Evolutionary conservation across 2,113 vertebrate species (phyloP).

Genomic region (Lipotes vexillifer): DNA sequence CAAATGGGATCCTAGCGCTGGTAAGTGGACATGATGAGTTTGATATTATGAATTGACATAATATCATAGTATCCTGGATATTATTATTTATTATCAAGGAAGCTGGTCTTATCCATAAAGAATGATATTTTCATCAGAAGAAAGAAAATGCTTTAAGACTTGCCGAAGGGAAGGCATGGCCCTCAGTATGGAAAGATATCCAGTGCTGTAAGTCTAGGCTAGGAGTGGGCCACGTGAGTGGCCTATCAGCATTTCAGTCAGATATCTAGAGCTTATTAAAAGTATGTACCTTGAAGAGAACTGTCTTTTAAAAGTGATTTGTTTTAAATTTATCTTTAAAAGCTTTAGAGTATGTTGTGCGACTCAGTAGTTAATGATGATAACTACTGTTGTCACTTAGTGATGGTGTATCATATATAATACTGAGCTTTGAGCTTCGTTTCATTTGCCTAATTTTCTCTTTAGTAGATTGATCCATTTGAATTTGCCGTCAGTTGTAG

Average conservation of each 20-base stretch:
- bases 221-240: not conserved
- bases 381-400: not conserved
- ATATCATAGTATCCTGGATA: not conserved
- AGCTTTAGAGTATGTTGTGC: not conserved
- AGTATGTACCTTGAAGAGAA: not conserved
- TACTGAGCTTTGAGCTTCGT: not conserved
- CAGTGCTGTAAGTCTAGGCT: not conserved
- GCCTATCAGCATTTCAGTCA: not conserved
- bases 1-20: not conserved
- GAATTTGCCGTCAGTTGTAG: not conserved
- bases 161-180: not conserved
- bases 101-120: not conserved
- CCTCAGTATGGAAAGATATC: not conserved
- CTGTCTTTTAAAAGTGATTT: not conserved
- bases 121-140: not conserved
- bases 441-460: not conserved
- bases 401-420: not conserved
- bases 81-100: not conserved
- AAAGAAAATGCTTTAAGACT: not conserved
- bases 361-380: not conserved
- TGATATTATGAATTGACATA: not conserved
- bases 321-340: slow-evolving; percentile 7
- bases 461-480: not conserved
- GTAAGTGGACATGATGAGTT: not conserved
- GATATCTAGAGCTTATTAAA: not conserved